Conservation (phyloP, 2,888 invertebrate species). For the Argyresthia goedartella region DNA sequence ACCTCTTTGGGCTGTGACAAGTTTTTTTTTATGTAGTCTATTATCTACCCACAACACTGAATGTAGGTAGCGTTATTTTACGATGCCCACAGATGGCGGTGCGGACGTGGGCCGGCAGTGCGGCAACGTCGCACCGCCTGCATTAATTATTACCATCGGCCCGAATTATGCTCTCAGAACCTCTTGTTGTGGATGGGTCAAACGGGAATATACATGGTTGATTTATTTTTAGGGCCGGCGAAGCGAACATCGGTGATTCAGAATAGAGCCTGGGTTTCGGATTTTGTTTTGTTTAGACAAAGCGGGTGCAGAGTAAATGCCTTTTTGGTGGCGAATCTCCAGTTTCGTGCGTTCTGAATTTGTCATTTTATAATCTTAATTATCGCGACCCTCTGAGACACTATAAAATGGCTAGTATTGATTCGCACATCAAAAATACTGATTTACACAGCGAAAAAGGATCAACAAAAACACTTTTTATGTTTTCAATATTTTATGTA, state of each 20-base stretch:
- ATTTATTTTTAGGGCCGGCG: constrained; percentile 1
- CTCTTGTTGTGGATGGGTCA: background rate
- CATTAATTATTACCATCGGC: constrained; percentile 18
- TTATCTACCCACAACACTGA: too few relatives aligned
- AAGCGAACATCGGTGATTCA: background rate
- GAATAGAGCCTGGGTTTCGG: background rate
- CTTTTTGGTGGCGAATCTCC: too few relatives aligned
- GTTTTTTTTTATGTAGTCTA: too few relatives aligned
- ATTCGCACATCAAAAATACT: too few relatives aligned
- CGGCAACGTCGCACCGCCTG: constrained; percentile 8
- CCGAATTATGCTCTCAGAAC: constrained; percentile 3
- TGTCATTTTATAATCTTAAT: too few relatives aligned
- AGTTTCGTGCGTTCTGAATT: too few relatives aligned
- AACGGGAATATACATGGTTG: constrained; percentile 1
- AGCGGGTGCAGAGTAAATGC: background rate
- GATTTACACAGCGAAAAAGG: too few relatives aligned
- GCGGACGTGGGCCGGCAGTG: constrained; percentile 7
- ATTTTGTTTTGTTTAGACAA: background rate
- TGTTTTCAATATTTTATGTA: too few relatives aligned
- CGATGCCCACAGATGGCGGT: constrained; percentile 33
- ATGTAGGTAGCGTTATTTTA: constrained; percentile 25
- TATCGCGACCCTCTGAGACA: too few relatives aligned
- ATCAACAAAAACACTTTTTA: too few relatives aligned
- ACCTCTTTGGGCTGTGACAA: too few relatives aligned
- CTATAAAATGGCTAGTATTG: too few relatives aligned